Percentiles rank a stretch among this genome's conserved stretches.
Conservation (phyloP, 2,113 vertebrate genomes). For the Petaurus breviceps region DNA sequence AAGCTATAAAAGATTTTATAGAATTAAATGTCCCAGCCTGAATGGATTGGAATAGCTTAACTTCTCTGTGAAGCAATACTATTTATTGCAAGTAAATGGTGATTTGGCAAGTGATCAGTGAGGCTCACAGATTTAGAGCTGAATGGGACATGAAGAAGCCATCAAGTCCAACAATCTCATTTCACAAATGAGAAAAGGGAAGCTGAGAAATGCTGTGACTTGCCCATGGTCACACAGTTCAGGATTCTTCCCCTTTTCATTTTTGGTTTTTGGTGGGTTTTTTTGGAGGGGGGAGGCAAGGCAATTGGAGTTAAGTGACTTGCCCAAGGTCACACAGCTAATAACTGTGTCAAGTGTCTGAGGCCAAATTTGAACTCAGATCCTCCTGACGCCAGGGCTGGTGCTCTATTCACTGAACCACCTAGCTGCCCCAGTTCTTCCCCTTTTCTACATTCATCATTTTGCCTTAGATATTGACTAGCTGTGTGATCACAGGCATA, state of each 20-base stretch:
- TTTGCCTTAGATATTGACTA: background rate
- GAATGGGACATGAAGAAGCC: background rate
- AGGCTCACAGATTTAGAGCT: background rate
- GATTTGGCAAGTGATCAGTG: background rate
- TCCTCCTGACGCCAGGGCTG: no score
- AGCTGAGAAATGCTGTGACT: background rate
- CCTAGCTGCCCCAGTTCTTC: background rate
- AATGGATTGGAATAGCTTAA: background rate
- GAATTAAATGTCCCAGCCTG: slow-evolving; percentile 33
- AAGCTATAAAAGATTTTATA: slow-evolving; percentile 21
- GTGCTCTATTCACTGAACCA: no score
- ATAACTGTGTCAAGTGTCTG: no score
- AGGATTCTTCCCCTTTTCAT: background rate
- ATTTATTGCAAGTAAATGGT: background rate
- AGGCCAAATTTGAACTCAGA: no score
- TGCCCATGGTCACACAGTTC: background rate
- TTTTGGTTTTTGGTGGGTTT: no score
- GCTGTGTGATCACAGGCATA: background rate
- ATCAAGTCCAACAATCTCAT: background rate
- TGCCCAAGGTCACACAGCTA: no score
- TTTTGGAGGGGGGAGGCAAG: no score
- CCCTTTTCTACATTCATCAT: background rate
- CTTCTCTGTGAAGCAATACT: background rate
- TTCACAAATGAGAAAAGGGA: background rate
- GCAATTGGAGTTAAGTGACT: no score